Evolutionary conservation across 2,888 invertebrate genomes (phyloP), one percentile per base, ranked within the genome.

Genomic region (Heliconius ismenius): DNA sequence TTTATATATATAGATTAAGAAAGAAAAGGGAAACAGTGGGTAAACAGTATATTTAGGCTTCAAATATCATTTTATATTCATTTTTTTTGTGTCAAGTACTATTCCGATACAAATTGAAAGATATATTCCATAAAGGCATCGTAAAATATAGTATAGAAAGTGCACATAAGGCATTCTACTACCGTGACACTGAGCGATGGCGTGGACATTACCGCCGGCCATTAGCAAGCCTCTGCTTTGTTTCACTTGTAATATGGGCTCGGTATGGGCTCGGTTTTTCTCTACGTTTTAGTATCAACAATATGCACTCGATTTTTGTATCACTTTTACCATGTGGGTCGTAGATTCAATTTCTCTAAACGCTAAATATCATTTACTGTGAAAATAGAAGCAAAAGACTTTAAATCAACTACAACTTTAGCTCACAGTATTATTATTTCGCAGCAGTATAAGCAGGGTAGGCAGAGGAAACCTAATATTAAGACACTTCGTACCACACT

Each of bases 111-210:
- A 54, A 54, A 21, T 54, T 21, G 13, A 7, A 32, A 49, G 49
- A 26, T 72, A 72, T 72, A 64, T 65, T 54, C 24, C 21, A 64
- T 28, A 65, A 63, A 36, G 54, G 58, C 58, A 26, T 36, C 72
- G 15, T 54, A 39, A 76, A 72, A 64, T 76, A 75, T 58, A 10
- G n/a, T 10, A 58, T 70, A 76, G 64, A 72, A 76, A 76, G 72
- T 43, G 63, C 54, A 89, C 90, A 92, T 91, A 92, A 92, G 89
- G 86, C 85, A 83, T 84, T 39, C 65, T 36, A 83, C 83, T 85
- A 86, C 86, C 82, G 85, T 87, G 92, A 92, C 92, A 83, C 89
- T 92, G 92, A 92, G 88, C 88, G 92, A 92, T 92, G 86, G 86
- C 90, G 90, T 89, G 87, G 89, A 91, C 91, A 90, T 87, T 88